These are phyloP conservation scores for Limnodromus scolopaceus DNA, from an alignment of 2,797 vertebrate species.

Conservation along the genomic window DNA sequence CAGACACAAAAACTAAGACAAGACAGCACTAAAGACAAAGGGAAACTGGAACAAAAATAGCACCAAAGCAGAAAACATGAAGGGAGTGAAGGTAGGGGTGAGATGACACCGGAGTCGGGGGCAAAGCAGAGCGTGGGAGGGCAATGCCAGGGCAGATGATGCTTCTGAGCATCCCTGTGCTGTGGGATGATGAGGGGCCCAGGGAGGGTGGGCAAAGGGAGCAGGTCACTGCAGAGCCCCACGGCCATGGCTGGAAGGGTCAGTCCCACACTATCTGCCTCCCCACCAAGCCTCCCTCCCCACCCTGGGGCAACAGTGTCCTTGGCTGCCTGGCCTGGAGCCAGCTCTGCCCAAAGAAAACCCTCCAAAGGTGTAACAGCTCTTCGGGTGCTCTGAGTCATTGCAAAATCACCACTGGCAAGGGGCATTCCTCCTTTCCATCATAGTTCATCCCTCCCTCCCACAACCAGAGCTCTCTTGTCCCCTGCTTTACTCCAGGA, in stretches of 20 bases:
- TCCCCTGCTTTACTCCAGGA: not conserved
- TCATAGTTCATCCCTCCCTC: rapidly evolving
- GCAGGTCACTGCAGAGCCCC: not conserved
- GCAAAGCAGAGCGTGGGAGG: not conserved
- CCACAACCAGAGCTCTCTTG: not conserved
- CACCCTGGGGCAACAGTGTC: not conserved
- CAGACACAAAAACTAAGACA: not conserved
- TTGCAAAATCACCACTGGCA: rapidly evolving
- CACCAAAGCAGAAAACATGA: not conserved
- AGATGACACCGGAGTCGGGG: rapidly evolving
- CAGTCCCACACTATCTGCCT: not conserved
- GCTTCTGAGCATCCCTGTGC: not conserved
- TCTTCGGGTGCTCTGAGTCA: rapidly evolving
- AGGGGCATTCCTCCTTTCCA: no score
- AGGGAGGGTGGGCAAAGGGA: not conserved
- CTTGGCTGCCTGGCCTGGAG: not conserved
- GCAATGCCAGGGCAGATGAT: rapidly evolving
- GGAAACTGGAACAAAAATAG: not conserved
- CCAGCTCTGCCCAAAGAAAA: not conserved
- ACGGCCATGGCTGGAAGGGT: not conserved
- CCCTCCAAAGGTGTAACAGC: not conserved
- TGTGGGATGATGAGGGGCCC: rapidly evolving
- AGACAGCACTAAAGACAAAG: not conserved
- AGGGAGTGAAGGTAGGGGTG: not conserved
- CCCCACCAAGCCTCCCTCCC: not conserved